phyloP scores from a whole-genome alignment of 2,888 invertebrate species.

The Baccha elongata region DNA sequence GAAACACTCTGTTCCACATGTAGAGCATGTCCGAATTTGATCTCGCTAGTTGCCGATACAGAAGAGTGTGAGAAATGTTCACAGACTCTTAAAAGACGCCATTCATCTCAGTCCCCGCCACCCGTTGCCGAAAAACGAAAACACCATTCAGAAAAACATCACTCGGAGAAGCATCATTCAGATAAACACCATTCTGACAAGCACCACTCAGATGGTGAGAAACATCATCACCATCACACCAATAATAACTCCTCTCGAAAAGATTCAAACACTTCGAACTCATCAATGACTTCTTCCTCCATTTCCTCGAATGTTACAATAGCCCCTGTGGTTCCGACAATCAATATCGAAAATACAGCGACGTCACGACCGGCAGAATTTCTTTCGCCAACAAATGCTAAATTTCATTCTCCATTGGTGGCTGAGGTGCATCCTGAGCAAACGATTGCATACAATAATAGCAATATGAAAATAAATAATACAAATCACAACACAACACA shows the following conservation, averaged over 20 bases:
- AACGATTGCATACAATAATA: slow-evolving; percentile 70
- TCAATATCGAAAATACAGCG: slow-evolving; percentile 65
- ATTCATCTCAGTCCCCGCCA: slow-evolving; percentile 78
- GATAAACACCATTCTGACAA: slow-evolving; percentile 46
- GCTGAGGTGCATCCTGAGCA: slow-evolving; percentile 81
- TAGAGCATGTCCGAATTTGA: slow-evolving; percentile 81
- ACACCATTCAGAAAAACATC: slow-evolving; percentile 62
- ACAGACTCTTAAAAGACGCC: slow-evolving; percentile 78
- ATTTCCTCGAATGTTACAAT: slow-evolving; percentile 52
- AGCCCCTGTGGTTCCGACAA: slow-evolving; percentile 60
- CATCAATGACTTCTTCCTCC: slow-evolving; percentile 48
- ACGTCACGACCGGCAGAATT: slow-evolving; percentile 73
- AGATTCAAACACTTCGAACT: slow-evolving; percentile 65
- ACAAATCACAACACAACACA: slow-evolving; percentile 76
- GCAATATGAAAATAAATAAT: slow-evolving; percentile 55
- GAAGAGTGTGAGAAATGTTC: slow-evolving; percentile 82
- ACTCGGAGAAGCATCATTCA: slow-evolving; percentile 78
- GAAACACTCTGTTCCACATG: slow-evolving; percentile 81
- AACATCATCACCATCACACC: slow-evolving; percentile 74
- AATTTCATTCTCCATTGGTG: slow-evolving; percentile 80
- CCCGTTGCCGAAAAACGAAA: slow-evolving; percentile 79
- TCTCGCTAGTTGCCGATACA: slow-evolving; percentile 81
- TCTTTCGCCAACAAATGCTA: slow-evolving; percentile 77
- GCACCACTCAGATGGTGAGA: slow-evolving; percentile 58
- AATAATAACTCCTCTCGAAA: slow-evolving; percentile 41